Percentiles rank a stretch among this genome's conserved stretches.
Evolutionary conservation across 2,797 vertebrate genomes (phyloP).

Genomic region (Dermochelys coriacea): DNA sequence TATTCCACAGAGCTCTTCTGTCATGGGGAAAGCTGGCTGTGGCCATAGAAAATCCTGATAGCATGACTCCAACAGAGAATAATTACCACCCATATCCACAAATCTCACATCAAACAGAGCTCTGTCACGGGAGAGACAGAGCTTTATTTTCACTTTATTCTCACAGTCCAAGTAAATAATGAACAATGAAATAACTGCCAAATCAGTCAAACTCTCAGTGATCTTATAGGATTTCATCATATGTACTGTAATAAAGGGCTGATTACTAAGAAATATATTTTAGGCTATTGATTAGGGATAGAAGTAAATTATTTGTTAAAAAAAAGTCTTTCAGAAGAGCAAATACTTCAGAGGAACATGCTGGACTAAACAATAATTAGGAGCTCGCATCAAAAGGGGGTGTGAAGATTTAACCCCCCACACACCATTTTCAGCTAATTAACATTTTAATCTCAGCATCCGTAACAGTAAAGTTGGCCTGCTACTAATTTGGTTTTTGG

Average conservation of each 20-base stretch:
- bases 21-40: neutral
- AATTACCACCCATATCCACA: neutral
- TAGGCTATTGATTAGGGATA: neutral
- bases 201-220: neutral
- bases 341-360: neutral
- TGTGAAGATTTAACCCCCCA: neutral
- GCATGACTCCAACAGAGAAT: neutral
- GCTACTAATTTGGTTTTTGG: neutral
- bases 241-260: neutral
- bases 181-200: neutral
- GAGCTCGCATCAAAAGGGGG: neutral
- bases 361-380: neutral
- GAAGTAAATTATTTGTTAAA: neutral
- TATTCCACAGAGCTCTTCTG: neutral
- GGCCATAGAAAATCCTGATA: neutral
- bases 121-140: neutral
- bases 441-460: neutral
- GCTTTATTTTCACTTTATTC: no score
- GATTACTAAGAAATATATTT: neutral
- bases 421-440: neutral
- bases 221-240: neutral
- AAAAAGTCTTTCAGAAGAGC: neutral
- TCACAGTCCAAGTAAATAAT: neutral
- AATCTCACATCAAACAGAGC: neutral
- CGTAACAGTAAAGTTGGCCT: neutral